These are phyloP conservation scores for Arremon brunneinucha DNA, from an alignment of 2,797 vertebrate species.

Conservation along the genomic window DNA sequence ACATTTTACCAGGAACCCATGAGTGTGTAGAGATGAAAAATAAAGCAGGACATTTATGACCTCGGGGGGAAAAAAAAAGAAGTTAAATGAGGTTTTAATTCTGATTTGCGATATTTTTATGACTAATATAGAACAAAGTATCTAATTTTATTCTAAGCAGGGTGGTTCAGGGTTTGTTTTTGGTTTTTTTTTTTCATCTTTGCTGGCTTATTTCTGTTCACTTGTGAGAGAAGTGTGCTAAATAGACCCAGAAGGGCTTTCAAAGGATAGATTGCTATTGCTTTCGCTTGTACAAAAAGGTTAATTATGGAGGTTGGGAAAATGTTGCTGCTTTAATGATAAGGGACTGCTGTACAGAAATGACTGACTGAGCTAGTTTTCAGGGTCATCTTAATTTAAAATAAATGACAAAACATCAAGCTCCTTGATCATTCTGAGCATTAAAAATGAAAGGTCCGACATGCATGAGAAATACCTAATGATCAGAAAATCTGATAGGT, in stretches of 20 bases:
- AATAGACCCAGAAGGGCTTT: constrained; percentile 57
- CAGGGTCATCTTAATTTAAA: constrained; percentile 58
- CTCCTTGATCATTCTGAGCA: constrained; percentile 34
- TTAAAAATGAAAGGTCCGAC: constrained; percentile 41
- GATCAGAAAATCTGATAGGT: constrained; percentile 43
- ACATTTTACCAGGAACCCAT: constrained; percentile 37
- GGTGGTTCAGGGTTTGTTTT: neutral
- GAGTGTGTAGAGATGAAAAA: neutral
- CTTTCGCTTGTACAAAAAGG: constrained; percentile 39
- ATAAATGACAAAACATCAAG: constrained; percentile 62
- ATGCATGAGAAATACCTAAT: constrained; percentile 57
- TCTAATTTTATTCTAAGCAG: constrained; percentile 36
- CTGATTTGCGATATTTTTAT: constrained; percentile 2
- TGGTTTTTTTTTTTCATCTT: neutral
- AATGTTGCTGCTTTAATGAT: constrained; percentile 55
- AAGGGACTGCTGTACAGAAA: constrained; percentile 26
- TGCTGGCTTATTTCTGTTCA: constrained; percentile 36
- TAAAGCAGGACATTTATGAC: constrained; percentile 9
- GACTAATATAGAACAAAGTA: constrained; percentile 11
- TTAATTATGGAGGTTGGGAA: constrained; percentile 61
- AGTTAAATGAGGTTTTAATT: constrained; percentile 36
- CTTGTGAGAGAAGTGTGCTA: constrained; percentile 51
- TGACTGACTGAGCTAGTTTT: constrained; percentile 55
- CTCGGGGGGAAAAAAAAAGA: neutral
- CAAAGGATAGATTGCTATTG: constrained; percentile 47